Percentiles rank a stretch among this genome's conserved stretches.
Conservation (phyloP, 2,888 invertebrate genomes). For the Cryptus viduatorius region DNA sequence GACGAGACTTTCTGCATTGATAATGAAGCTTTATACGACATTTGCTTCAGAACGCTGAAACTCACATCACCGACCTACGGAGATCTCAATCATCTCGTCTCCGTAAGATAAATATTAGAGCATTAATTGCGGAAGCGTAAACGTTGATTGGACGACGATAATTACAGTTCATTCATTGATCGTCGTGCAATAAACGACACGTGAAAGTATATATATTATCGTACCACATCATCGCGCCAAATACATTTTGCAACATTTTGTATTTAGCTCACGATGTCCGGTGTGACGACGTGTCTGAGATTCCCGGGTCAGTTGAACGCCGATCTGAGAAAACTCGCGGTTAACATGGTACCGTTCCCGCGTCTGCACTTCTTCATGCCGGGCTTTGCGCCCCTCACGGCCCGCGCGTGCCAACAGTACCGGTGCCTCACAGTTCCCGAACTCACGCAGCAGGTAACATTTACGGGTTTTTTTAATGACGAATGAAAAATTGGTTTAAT, state of each 20-base stretch:
- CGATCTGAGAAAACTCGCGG: conserved; percentile 95
- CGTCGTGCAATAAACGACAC: neutral
- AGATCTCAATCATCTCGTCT: conserved; percentile 96
- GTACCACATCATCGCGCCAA: neutral
- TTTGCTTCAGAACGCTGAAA: conserved; percentile 96
- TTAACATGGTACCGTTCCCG: conserved; percentile 99
- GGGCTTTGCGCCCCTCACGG: conserved; percentile 91
- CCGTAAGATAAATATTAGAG: conserved; percentile 81
- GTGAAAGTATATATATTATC: neutral
- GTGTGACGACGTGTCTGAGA: conserved; percentile 94
- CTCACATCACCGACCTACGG: conserved; percentile 96
- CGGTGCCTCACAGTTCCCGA: conserved; percentile 91
- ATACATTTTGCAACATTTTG: neutral
- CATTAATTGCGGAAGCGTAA: neutral
- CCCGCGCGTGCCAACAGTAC: conserved; percentile 89
- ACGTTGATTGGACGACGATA: neutral
- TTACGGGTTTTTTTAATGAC: neutral
- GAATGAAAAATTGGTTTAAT: no score
- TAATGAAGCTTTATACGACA: conserved; percentile 96
- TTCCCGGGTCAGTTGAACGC: conserved; percentile 98
- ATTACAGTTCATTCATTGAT: neutral
- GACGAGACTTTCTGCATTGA: conserved; percentile 97
- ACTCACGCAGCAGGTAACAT: conserved; percentile 89
- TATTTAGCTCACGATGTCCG: conserved; percentile 90
- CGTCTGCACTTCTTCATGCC: conserved; percentile 96